Evolutionary conservation across 1,140 invertebrate genomes (phyloP).

Genomic region (Sminthurides bifidus): DNA sequence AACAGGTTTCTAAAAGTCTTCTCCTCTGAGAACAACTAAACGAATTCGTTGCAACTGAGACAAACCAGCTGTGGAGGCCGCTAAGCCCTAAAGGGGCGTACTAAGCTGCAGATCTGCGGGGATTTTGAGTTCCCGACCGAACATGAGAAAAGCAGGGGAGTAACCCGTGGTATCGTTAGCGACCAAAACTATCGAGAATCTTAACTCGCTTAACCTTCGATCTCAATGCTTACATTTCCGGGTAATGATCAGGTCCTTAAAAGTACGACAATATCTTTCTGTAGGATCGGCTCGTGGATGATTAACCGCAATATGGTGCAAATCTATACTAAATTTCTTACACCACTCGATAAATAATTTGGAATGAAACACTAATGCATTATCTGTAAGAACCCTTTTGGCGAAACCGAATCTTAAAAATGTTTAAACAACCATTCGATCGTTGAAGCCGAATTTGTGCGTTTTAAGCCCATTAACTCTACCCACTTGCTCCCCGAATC

Average conservation of each 20-base stretch:
- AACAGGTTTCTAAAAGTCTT: too few species aligned
- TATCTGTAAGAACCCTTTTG: conserved; percentile 25
- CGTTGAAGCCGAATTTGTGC: conserved; percentile 6
- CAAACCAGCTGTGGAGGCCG: too few species aligned
- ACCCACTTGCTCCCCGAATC: conserved; percentile 27
- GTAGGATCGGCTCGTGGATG: conserved; percentile 25
- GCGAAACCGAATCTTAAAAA: conserved; percentile 32
- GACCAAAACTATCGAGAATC: conserved; percentile 38
- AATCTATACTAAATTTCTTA: not conserved
- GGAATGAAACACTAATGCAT: conserved; percentile 29
- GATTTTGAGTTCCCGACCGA: too few species aligned
- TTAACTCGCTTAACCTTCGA: conserved; percentile 34
- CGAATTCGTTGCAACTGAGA: too few species aligned
- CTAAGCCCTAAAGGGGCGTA: too few species aligned
- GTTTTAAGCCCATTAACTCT: conserved; percentile 17
- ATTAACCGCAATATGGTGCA: conserved; percentile 17
- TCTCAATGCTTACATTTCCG: conserved; percentile 31
- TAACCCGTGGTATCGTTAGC: conserved; percentile 34
- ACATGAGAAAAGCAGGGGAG: conserved; percentile 32
- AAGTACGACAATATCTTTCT: conserved; percentile 18
- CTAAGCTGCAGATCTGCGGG: too few species aligned
- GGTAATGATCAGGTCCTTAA: conserved; percentile 29
- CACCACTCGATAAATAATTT: conserved; percentile 11
- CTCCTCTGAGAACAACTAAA: too few species aligned
- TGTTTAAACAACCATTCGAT: conserved; percentile 18